These are phyloP conservation scores for Thunnus albacares DNA, from an alignment of 2,797 vertebrate species.

Conservation along the genomic window DNA sequence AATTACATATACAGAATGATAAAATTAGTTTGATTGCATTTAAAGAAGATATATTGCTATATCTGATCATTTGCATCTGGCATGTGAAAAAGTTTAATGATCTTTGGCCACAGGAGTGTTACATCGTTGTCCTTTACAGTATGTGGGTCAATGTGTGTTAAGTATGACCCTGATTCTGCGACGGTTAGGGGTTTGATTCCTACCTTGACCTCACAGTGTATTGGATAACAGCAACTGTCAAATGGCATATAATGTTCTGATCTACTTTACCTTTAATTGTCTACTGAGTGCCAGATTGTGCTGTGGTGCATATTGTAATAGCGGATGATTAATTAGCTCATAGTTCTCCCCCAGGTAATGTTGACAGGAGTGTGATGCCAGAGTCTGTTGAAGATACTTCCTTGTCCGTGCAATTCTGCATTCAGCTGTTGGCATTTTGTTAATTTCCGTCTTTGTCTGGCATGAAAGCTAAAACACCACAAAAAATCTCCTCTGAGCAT, in stretches of 20 bases:
- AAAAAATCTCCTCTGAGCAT: conserved; percentile 51
- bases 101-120: neutral
- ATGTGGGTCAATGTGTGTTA: neutral
- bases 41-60: neutral
- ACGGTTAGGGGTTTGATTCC: neutral
- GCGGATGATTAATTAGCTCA: conserved; percentile 67
- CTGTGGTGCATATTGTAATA: conserved; percentile 53
- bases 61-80: neutral
- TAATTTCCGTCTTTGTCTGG: conserved; percentile 54
- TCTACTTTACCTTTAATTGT: conserved; percentile 52
- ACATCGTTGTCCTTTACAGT: neutral
- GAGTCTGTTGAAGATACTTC: conserved; percentile 44
- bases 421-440: conserved; percentile 65
- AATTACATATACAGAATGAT: neutral
- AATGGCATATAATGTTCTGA: conserved; percentile 22
- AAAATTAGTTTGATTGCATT: conserved; percentile 1
- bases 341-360: conserved; percentile 62
- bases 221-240: conserved; percentile 29
- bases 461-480: conserved; percentile 56
- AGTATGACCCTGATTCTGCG: conserved; percentile 1
- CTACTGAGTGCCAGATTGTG: conserved; percentile 21
- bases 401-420: conserved; percentile 40
- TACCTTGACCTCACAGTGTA: conserved; percentile 21
- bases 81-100: neutral
- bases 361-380: conserved; percentile 41